phyloP scores from a whole-genome alignment of 2,113 vertebrate species.

The Daphoenositta chrysoptera region DNA sequence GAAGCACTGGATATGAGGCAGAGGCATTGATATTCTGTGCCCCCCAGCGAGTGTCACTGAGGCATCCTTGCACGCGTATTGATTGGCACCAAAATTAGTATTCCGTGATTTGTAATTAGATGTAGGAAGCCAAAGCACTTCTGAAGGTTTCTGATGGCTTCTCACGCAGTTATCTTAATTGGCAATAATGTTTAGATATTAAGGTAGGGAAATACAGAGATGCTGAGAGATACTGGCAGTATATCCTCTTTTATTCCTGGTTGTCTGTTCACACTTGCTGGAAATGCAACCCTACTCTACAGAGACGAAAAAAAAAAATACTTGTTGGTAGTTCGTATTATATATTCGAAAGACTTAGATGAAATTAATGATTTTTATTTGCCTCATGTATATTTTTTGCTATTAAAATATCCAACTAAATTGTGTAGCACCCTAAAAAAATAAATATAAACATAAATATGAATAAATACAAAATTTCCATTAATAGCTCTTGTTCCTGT shows the following conservation, averaged over 20 bases:
- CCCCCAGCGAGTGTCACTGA: not conserved
- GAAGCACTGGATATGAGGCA: not conserved
- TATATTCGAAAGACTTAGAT: not conserved
- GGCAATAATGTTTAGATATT: conserved; percentile 20
- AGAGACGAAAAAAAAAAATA: not conserved
- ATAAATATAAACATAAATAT: not conserved
- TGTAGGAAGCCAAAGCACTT: conserved; percentile 60
- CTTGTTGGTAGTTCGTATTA: not conserved
- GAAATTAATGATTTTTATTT: not conserved
- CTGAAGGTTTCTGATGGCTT: conserved; percentile 54
- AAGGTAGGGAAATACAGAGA: conserved; percentile 2
- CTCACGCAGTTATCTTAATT: conserved; percentile 46
- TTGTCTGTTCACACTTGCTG: not conserved
- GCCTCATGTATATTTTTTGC: not conserved
- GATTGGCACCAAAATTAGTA: conserved; percentile 67
- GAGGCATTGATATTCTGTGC: conserved; percentile 40
- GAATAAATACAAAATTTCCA: not conserved
- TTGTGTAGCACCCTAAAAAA: not conserved
- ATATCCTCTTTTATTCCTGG: not conserved
- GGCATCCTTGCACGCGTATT: conserved; percentile 34
- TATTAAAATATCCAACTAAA: not conserved
- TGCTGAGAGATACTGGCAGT: not conserved
- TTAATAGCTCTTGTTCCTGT: not conserved
- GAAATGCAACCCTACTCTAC: not conserved
- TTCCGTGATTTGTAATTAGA: conserved; percentile 65